These are phyloP conservation scores for Gastrophryne carolinensis DNA, from an alignment of 2,797 vertebrate species.

Conservation along the genomic window DNA sequence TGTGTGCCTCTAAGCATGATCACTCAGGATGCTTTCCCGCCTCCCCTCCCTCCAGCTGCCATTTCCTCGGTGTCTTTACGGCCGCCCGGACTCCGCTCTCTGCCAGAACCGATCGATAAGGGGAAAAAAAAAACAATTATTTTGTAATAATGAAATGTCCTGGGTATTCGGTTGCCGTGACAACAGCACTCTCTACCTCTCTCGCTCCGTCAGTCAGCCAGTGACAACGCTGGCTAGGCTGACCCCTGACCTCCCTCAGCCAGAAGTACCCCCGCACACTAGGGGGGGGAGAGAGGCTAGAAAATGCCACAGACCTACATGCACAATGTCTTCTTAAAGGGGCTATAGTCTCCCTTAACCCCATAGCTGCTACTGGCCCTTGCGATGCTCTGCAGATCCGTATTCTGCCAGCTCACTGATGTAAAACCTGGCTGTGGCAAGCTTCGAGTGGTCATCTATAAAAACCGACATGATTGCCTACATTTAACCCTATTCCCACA, in stretches of 20 bases:
- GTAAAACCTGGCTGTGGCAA: neutral
- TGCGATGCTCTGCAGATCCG: neutral
- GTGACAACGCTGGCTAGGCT: constrained; percentile 50
- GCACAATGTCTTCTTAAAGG: constrained; percentile 50
- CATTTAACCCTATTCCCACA: constrained; percentile 37
- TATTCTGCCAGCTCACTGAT: neutral
- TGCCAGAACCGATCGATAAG: constrained; percentile 54
- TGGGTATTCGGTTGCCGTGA: constrained; percentile 53
- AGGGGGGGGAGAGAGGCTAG: constrained; percentile 37
- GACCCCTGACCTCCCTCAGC: constrained; percentile 53
- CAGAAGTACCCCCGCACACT: constrained; percentile 46
- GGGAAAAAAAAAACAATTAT: constrained; percentile 54
- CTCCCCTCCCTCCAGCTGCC: constrained; percentile 34
- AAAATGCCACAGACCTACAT: constrained; percentile 51
- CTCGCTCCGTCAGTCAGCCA: constrained; percentile 52
- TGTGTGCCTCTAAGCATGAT: constrained; percentile 36
- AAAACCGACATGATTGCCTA: neutral
- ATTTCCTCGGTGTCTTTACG: constrained; percentile 12
- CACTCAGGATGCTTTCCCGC: constrained; percentile 29
- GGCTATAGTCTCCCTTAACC: constrained; percentile 29
- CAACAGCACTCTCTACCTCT: constrained; percentile 50
- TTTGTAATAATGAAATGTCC: constrained; percentile 55
- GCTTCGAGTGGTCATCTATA: neutral
- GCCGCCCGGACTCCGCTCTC: constrained; percentile 45
- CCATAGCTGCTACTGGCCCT: neutral